Conservation (phyloP, 92 coral and sea anemone genomes). For the Scolanthus callimorphus region DNA sequence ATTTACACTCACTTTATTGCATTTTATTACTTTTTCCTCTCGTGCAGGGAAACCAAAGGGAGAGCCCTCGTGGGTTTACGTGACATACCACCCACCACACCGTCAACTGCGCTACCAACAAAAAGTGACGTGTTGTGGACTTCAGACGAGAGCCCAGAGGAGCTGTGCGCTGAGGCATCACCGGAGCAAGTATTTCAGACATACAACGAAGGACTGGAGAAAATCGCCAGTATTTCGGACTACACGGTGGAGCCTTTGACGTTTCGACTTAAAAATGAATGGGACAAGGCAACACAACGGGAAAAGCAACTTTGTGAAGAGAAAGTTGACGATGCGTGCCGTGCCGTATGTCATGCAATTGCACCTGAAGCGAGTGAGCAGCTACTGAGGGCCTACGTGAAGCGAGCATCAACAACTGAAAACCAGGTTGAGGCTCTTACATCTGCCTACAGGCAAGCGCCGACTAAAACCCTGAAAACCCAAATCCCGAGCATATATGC, state of each 20-base stretch:
- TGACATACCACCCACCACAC: no score
- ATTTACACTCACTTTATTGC: no score
- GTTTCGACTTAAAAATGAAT: slow-evolving; percentile 24
- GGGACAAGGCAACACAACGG: slow-evolving; percentile 13
- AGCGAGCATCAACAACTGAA: neutral
- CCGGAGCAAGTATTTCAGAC: no score
- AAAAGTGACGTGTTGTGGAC: no score
- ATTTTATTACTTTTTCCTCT: no score
- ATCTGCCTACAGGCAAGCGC: slow-evolving; percentile 35
- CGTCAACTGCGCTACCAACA: no score
- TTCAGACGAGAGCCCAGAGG: no score
- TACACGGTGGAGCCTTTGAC: slow-evolving; percentile 33
- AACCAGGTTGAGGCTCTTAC: slow-evolving; percentile 14
- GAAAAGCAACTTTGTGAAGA: slow-evolving; percentile 38
- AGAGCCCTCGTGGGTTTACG: no score
- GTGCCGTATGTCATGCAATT: slow-evolving; percentile 39
- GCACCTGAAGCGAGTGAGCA: slow-evolving; percentile 44
- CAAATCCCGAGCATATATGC: slow-evolving; percentile 56
- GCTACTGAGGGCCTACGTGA: slow-evolving; percentile 30
- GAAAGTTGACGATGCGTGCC: slow-evolving; percentile 34
- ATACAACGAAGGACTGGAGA: no score
- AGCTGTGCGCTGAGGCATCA: no score
- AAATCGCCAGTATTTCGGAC: no score
- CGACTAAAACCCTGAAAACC: slow-evolving; percentile 41
- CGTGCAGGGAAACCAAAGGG: no score